Base-by-base conservation (phyloP, 1,140 invertebrate species). In the Saxidomus purpurata region DNA sequence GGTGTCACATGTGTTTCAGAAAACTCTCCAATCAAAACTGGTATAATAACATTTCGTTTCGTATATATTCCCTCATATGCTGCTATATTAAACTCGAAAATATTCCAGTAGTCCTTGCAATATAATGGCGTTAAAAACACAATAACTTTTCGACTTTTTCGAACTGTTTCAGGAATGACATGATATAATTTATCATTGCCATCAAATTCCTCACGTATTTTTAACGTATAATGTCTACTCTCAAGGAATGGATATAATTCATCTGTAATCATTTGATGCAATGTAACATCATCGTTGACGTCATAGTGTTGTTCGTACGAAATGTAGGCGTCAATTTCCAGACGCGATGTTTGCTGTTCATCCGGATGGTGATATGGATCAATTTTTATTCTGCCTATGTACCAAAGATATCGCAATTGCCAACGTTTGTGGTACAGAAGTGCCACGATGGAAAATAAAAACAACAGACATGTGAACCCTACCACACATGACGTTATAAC, bases 61-160 rank as follows among this genome's bases (percentile, higher is more conserved):
- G 59, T 79, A 17, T 77, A 87, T 49, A 77, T 79, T 2, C 74
- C 84, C 15, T 87, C 74, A n/a, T 76, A 77, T 0, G 67, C 84
- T 15, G 74, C 74, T 40, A 87, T 76, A 19, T 87, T 87, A 49
- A 87, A 87, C 34, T 87, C 69, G 40, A 87, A 87, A 22, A 8
- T 77, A 43, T 76, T 87, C 74, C 69, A 77, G 34, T 52, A 61
- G 34, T 87, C 49, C 1, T 61, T 47, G 17, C 74, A 76, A 61
- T 77, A 79, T 11, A 9, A 8, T 4, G 52, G 52, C 11, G 84
- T 55, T n/a, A 87, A 15, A 31, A 87, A 63, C 0, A 63, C 74
- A 40, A 76, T 22, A 1, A 87, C 69, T 49, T 87, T 87, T 9
- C 49, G 43, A n/a, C 43, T 55, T 19, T 55, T 52, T 31, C 40